Base-by-base conservation (phyloP, 1,140 invertebrate genomes). In the Linepithema humile region DNA sequence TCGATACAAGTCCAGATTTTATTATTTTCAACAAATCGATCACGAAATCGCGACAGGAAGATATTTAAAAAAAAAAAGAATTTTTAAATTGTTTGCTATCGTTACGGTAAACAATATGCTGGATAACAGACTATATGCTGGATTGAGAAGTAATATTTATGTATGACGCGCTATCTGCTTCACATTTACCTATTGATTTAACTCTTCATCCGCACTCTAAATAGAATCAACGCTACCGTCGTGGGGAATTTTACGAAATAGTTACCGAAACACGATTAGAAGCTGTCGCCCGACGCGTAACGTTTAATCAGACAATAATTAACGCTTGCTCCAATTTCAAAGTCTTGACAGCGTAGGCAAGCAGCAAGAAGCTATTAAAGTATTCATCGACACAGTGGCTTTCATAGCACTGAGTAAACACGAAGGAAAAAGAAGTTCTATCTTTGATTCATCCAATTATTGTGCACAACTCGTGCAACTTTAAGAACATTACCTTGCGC, bases 221-320 rank as follows among this genome's bases (percentile, higher is more conserved):
- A 50, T 77, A 77, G 74, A 77, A 77, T 67, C 74, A 77, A 77
- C 74, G 60, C 43, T 67, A 38, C 73, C 40, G 43, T 65, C 74
- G 74, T 67, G 74, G 40, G 73, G 59, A 9, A 77, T 77, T 77
- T 77, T 77, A 50, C 74, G 15, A 65, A 77, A 77, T 77, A 43
- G 40, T 77, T 77, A 77, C 74, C 43, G 60, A 83, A 83, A 83
- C 87, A 72, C 74, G 88, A 89, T 89, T 89, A 88, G 85, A 89
- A 87, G 84, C 73, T 85, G 77, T 73, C 74, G 86, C 74, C 55
- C 80, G 69, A 85, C 69, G 83, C 78, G 85, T 84, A 84, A 85
- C 82, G 78, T 85, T 89, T 88, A 87, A 88, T 89, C 88, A 84
- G 87, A 82, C 88, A 77, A 85, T 89, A 89, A 89, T 89, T 88